Conservation (phyloP, 53 echinoderm and acorn worm genomes). For the Echinometra lucunter region DNA sequence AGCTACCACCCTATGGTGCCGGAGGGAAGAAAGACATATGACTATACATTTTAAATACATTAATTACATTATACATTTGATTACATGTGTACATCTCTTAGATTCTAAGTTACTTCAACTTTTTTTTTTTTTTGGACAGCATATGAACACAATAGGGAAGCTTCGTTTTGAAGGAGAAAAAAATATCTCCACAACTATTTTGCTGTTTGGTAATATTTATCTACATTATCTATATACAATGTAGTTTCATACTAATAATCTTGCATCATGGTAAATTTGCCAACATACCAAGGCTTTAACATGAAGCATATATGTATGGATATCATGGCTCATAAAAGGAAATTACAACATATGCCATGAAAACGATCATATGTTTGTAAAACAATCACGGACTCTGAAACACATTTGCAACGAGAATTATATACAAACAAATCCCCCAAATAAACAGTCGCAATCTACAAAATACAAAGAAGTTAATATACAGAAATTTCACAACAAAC, state of each 20-base stretch:
- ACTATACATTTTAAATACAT: background rate
- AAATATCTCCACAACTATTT: background rate
- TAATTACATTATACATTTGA: background rate
- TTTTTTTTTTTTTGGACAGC: background rate
- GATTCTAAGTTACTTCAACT: background rate
- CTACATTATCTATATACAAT: background rate
- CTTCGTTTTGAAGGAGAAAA: background rate
- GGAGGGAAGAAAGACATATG: background rate
- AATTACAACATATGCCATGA: background rate
- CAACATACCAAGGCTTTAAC: background rate
- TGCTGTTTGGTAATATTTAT: background rate
- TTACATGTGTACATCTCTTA: background rate
- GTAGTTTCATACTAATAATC: background rate
- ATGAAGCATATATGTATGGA: background rate
- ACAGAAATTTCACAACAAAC: background rate
- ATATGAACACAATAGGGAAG: background rate
- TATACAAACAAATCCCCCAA: conserved; percentile 9
- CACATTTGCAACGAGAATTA: background rate
- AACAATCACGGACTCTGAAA: background rate
- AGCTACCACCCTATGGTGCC: background rate
- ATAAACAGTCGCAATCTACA: background rate
- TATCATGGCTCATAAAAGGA: background rate
- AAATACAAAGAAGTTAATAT: background rate
- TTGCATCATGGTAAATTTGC: background rate
- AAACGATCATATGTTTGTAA: background rate